Conservation (phyloP, 2,113 vertebrate genomes). For the Tenebrosternarchus preto region DNA sequence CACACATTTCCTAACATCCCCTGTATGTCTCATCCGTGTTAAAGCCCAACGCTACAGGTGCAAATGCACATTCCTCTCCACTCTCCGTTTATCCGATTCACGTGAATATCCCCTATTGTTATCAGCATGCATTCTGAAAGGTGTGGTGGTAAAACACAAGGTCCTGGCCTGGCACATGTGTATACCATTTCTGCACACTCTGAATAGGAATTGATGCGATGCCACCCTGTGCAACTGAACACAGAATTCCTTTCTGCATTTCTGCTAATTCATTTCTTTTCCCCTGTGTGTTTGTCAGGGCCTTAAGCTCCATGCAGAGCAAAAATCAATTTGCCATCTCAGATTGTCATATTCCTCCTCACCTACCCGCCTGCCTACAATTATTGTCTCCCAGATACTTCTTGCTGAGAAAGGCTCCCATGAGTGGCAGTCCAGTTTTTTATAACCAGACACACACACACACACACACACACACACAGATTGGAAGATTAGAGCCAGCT, state of each 20-base stretch:
- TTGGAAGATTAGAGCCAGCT: conserved; percentile 66
- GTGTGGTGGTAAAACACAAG: conserved; percentile 54
- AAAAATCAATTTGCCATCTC: conserved; percentile 75
- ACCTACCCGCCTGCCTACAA: conserved; percentile 60
- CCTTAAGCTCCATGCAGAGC: conserved; percentile 60
- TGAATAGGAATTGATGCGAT: conserved; percentile 57
- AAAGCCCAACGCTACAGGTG: not conserved
- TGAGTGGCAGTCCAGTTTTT: conserved; percentile 54
- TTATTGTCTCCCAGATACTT: conserved; percentile 66
- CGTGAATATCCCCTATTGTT: conserved; percentile 1
- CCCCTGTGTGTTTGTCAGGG: conserved; percentile 51
- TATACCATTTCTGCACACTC: conserved; percentile 29
- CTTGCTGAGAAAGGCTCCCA: conserved; percentile 57
- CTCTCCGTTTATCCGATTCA: not conserved
- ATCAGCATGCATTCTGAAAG: conserved; percentile 18
- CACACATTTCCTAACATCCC: too few species aligned
- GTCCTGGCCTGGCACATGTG: not conserved
- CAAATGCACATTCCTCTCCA: conserved; percentile 2
- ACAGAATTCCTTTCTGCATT: conserved; percentile 39
- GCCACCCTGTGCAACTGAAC: conserved; percentile 48
- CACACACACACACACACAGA: conserved; percentile 26
- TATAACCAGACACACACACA: conserved; percentile 21
- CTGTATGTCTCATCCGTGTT: not conserved
- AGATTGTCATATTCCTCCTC: conserved; percentile 69
- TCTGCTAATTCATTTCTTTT: conserved; percentile 53